A percentile compares a stretch with the other conserved stretches of the same genome.
These are phyloP conservation scores for Channa argus DNA, from an alignment of 2,113 vertebrate species.

Conservation along the genomic window DNA sequence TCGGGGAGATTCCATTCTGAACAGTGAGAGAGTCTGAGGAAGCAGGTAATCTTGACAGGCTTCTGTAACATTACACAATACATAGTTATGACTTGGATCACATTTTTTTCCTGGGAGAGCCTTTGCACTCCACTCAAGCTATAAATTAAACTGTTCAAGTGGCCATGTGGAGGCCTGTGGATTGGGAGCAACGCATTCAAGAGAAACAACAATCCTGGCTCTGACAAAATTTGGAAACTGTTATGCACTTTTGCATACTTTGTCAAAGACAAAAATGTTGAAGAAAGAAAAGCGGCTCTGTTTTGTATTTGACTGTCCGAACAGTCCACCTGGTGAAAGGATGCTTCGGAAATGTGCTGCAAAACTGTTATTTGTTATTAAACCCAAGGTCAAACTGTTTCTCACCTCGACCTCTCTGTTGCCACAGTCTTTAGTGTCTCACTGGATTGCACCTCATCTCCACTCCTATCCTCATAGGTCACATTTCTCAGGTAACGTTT, in stretches of 20 bases:
- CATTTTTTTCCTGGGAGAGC: too few species aligned
- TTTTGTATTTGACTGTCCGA: neutral
- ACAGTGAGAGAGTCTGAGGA: slow-evolving; percentile 56
- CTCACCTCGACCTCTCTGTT: slow-evolving; percentile 81
- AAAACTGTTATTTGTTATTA: neutral
- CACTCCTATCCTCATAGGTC: slow-evolving; percentile 64
- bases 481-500: slow-evolving; percentile 75
- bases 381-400: rapidly evolving
- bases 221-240: slow-evolving; percentile 28
- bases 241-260: slow-evolving; percentile 1
- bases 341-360: neutral
- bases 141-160: slow-evolving; percentile 1
- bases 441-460: slow-evolving; percentile 48
- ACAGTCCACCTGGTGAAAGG: too few species aligned
- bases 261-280: slow-evolving; percentile 27
- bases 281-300: neutral
- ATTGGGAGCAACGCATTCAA: slow-evolving; percentile 9
- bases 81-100: neutral
- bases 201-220: slow-evolving; percentile 23
- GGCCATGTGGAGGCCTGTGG: neutral
- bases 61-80: slow-evolving; percentile 63
- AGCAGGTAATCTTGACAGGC: slow-evolving; percentile 77
- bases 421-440: slow-evolving; percentile 37
- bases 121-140: too few species aligned
- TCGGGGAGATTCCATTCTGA: slow-evolving; percentile 75